Base-by-base conservation (phyloP, 35 echinoderm and acorn worm species). In the Lytechinus variegatus region DNA sequence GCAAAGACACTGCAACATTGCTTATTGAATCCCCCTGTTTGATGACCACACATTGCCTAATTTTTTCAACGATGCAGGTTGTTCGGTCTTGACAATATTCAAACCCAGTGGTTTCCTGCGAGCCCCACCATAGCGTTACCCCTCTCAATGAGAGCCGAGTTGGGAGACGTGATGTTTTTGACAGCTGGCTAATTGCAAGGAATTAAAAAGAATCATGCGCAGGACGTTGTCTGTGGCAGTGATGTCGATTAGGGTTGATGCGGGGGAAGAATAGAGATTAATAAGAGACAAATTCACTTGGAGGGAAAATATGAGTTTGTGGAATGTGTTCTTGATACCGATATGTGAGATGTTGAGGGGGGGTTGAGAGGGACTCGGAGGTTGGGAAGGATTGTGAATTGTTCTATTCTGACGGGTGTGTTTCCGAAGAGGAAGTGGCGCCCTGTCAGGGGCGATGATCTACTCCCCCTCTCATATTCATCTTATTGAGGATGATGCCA, bases 191-290 rank as follows among this genome's bases (percentile, higher is more conserved):
- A 93, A 93, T 93, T 93, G 92, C 92, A n/a, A 54, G 9, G 54
- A 93, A 93, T 93, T 93, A 93, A 79, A 79, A 93, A 54, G 28
- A 93, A 93, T 93, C 92, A 93, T 93, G 92, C 10, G 88, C 92
- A 57, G 54, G 27, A 54, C 53, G n/a, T 93, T 93, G 53, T 93
- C 54, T 16, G 92, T 55, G 16, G 92, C 16, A 79, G 66, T 79
- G 66, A 79, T 79, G 66, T 79, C 66, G 66, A 79, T 79, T 79
- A 79, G 19, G 66, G 66, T 16, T 79, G 66, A 79, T 79, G 66
- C 21, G n/a, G 66, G n/a, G 66, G 66, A 79, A 16, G 66, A 79
- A 24, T 79, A 24, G 66, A 24, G 66, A 79, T 79, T 79, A 79
- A 79, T 79, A 79, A 79, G 66, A 79, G 66, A 79, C 16, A 79